phyloP scores from a whole-genome alignment of 2,113 vertebrate species.

The Ptyas mucosa region DNA sequence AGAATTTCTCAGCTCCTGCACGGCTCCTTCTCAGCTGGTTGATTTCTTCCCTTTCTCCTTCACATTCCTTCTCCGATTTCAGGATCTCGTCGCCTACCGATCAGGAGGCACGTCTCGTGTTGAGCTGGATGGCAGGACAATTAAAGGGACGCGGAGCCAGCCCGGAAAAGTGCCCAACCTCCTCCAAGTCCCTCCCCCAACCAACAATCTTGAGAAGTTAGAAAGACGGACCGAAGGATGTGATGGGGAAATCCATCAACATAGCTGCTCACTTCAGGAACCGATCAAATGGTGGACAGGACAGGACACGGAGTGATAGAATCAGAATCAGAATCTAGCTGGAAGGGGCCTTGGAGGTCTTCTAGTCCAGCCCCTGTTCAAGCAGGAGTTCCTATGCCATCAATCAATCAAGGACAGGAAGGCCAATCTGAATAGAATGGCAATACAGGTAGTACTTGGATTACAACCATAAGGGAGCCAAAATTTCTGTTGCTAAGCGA shows the following conservation, averaged over 20 bases:
- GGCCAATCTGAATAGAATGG: neutral
- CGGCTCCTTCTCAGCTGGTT: neutral
- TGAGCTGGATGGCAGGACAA: neutral
- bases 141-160: accelerated
- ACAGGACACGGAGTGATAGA: neutral
- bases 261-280: neutral
- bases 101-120: neutral
- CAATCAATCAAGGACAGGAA: neutral
- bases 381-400: no score
- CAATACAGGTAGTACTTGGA: no score
- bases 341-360: no score
- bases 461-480: no score
- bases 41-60: neutral
- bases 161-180: neutral
- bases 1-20: neutral
- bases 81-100: neutral
- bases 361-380: no score
- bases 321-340: no score
- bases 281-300: neutral
- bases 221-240: neutral
- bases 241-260: no score
- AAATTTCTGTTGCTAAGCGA: no score
- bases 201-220: no score
- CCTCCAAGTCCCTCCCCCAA: neutral
- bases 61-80: neutral